Base-by-base conservation (phyloP, 53 echinoderm and acorn worm species). In the Zoroaster sp. region DNA sequence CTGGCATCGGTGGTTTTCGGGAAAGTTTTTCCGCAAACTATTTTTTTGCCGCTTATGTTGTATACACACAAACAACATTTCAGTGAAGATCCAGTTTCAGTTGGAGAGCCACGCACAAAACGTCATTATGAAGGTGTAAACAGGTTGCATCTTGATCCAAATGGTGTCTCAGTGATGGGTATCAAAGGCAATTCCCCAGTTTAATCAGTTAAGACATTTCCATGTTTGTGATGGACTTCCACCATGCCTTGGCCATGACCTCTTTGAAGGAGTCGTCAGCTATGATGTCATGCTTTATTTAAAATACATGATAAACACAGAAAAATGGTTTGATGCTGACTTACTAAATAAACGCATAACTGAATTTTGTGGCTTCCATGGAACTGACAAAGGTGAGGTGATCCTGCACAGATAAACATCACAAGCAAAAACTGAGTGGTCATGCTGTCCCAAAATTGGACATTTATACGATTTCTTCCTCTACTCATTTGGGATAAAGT, bases 401-500 rank as follows among this genome's bases (percentile, higher is more conserved):
- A n/a, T n/a, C 75, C 75, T 9, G 75, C 75, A 75, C 75, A 75
- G 2, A 30, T 47, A 28, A 32, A 75, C 33, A 28, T 46, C 34
- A 30, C 28, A 20, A 75, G 35, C 21, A 86, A 46, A 15, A 72
- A 47, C 86, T 86, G 17, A 35, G 40, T 13, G 86, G 86, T 11
- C 87, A 93, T 85, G 93, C 93, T 30, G 79, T 93, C n/a, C 18
- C 75, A 93, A 38, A 93, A 93, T 68, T 93, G 93, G 93, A 86
- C 72, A 25, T 47, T 93, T 14, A 25, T 90, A 10, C 46, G 90
- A 40, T 75, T 72, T 86, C 55, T 93, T 14, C 87, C 90, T 34
- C 31, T 93, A 0, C 47, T 93, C 44, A 53, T 93, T 51, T 69
- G 88, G 1, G 54, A 89, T 78, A 45, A 76, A 76, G 69, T 93